Conservation (phyloP, 2,797 vertebrate genomes). For the Gallinago stenura region DNA sequence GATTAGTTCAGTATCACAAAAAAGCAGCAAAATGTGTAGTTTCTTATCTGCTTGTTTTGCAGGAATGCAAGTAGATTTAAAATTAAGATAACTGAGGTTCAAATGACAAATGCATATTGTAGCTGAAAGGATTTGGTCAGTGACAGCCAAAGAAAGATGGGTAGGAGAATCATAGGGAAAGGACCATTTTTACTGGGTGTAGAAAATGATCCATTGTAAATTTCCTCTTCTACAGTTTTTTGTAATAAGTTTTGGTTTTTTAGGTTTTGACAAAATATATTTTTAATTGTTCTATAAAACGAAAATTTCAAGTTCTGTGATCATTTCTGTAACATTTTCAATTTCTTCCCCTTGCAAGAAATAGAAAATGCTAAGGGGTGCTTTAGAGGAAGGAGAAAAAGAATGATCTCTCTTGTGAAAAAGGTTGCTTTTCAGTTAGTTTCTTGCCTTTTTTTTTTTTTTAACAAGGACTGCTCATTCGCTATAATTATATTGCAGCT, state of each 20-base stretch:
- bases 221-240: neutral
- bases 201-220: neutral
- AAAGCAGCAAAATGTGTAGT: neutral
- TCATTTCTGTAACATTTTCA: neutral
- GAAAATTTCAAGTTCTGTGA: neutral
- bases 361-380: neutral
- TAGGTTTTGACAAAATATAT: neutral
- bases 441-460: neutral
- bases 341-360: accelerated
- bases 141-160: neutral
- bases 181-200: neutral
- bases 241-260: neutral
- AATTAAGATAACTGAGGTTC: neutral
- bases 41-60: neutral
- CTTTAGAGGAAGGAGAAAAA: neutral
- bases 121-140: neutral
- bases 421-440: neutral
- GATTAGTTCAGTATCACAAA: neutral
- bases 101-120: neutral
- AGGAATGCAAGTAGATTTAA: neutral
- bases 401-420: neutral
- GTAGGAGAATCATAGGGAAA: neutral
- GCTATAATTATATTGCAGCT: neutral
- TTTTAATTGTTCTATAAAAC: neutral
- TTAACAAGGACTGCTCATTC: neutral